phyloP scores from a whole-genome alignment of 2,888 invertebrate genomes.

The Cremastinae sp. region DNA sequence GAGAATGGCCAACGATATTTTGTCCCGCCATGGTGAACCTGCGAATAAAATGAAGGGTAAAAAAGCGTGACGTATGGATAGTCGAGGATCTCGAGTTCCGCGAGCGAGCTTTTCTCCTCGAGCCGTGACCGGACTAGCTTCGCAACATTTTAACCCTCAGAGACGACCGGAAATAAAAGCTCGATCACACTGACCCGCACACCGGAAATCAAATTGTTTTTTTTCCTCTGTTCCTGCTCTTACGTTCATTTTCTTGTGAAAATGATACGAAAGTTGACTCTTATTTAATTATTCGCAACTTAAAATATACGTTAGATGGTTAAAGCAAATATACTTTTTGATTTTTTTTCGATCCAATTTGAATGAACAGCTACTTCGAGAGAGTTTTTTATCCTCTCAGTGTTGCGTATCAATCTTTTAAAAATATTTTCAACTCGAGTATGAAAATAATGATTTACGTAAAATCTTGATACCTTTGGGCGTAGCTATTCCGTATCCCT shows the following conservation, averaged over 20 bases:
- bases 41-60: slow-evolving; percentile 40
- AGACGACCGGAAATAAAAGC: slow-evolving; percentile 29
- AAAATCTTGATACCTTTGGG: slow-evolving; percentile 87
- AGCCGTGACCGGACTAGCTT: background rate
- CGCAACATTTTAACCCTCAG: background rate
- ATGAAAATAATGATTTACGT: background rate
- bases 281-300: too few species aligned
- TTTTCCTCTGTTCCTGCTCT: background rate
- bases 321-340: too few species aligned
- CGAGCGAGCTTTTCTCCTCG: background rate
- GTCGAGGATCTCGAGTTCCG: background rate
- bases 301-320: too few species aligned
- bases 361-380: too few species aligned
- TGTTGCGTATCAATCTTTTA: too few species aligned
- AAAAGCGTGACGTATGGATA: slow-evolving; percentile 2
- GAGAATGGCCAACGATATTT: slow-evolving; percentile 95
- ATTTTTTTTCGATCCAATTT: too few species aligned
- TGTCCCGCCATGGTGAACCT: slow-evolving; percentile 97
- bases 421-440: too few species aligned
- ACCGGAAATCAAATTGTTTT: slow-evolving; percentile 19
- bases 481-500: slow-evolving; percentile 98
- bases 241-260: background rate
- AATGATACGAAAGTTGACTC: background rate
- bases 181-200: slow-evolving; percentile 5
- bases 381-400: too few species aligned